phyloP scores from a whole-genome alignment of 2,888 invertebrate genomes.

The Drepanosiphum platanoidis region DNA sequence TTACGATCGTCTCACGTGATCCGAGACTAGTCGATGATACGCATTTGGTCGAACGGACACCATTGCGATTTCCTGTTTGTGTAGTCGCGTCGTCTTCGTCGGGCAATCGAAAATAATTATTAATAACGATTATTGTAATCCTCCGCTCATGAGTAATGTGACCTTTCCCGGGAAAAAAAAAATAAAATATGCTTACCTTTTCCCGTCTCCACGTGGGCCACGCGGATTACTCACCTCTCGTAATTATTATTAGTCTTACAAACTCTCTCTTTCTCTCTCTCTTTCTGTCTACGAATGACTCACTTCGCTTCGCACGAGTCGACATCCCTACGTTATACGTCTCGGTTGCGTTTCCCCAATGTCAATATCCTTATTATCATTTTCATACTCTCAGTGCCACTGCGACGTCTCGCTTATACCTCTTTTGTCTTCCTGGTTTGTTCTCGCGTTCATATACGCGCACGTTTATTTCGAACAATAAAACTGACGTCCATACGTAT shows the following conservation, averaged over 20 bases:
- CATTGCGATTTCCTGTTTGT: neutral
- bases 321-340: neutral
- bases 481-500: too few species aligned
- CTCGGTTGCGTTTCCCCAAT: neutral
- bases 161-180: neutral
- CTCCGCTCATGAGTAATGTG: neutral
- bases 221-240: neutral
- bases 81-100: neutral
- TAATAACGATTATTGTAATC: neutral
- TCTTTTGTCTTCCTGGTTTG: neutral
- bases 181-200: neutral
- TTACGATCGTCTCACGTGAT: too few species aligned
- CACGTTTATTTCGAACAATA: too few species aligned
- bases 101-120: too few species aligned
- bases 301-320: neutral
- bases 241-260: too few species aligned
- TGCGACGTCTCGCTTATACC: neutral
- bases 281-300: neutral
- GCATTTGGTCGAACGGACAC: neutral
- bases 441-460: neutral
- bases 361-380: neutral
- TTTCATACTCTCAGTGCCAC: neutral
- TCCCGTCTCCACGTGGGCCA: neutral
- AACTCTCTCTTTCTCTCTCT: neutral
- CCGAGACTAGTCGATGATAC: too few species aligned